Evolutionary conservation across 2,113 vertebrate genomes (phyloP).

Genomic region (Chaetorhynchus papuensis): DNA sequence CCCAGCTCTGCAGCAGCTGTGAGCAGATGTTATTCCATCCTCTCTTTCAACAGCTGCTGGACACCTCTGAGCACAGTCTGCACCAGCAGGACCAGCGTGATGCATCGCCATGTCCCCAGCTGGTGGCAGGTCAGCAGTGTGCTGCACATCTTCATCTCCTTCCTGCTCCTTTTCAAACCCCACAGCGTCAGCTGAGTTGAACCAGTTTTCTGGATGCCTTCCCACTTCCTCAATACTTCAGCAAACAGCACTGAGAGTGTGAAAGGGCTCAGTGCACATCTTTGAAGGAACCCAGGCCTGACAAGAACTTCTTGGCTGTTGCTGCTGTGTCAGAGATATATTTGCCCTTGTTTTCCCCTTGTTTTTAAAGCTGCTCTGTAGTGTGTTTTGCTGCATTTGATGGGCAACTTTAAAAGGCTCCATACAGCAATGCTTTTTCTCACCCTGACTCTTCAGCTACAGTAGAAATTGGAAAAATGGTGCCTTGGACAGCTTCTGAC

Average conservation of each 20-base stretch:
- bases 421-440: background rate
- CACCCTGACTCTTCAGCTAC: background rate
- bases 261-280: background rate
- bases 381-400: background rate
- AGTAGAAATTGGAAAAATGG: background rate
- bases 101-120: accelerated
- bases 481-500: background rate
- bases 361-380: background rate
- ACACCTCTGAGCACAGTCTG: background rate
- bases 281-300: background rate
- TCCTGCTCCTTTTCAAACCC: background rate
- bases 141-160: background rate
- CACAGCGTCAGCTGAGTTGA: background rate
- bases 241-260: background rate
- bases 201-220: conserved; percentile 23
- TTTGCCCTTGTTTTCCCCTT: background rate
- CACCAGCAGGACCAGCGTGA: background rate
- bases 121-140: background rate
- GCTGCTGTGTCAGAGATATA: background rate
- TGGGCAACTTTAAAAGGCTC: background rate
- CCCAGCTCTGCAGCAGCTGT: background rate
- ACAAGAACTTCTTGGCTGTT: background rate
- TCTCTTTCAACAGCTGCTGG: background rate
- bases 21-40: background rate
- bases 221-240: conserved; percentile 24